phyloP scores from a whole-genome alignment of 53 echinoderm and acorn worm genomes.

The Echinometra lucunter region DNA sequence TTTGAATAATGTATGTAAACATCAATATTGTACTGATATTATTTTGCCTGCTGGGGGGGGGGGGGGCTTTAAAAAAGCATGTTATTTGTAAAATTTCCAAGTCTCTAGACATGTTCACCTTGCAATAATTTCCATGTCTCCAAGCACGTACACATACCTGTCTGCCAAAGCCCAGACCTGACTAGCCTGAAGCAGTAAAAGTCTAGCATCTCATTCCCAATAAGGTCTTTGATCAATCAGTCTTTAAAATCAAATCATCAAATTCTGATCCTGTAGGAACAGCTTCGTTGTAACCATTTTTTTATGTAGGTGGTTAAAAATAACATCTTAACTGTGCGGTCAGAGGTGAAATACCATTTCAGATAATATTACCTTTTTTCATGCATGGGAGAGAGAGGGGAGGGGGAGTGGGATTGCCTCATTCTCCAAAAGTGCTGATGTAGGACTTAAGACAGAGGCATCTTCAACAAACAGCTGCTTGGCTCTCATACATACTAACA shows the following conservation, averaged over 20 bases:
- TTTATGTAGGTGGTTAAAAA: background rate
- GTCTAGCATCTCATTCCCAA: background rate
- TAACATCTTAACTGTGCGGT: background rate
- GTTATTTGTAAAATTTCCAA: too few relatives aligned
- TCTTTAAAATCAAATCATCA: background rate
- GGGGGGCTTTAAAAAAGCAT: background rate
- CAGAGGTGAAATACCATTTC: background rate
- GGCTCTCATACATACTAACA: background rate
- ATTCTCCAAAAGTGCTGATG: conserved; percentile 34
- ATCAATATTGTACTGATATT: too few relatives aligned
- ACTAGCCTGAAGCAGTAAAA: background rate
- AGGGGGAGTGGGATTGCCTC: background rate
- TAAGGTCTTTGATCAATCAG: background rate
- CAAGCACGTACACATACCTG: background rate
- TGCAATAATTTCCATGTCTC: background rate
- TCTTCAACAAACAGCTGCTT: background rate
- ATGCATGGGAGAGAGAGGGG: background rate
- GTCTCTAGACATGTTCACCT: background rate
- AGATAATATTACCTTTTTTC: background rate
- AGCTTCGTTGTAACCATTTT: background rate
- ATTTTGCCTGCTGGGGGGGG: background rate
- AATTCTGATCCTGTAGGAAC: background rate
- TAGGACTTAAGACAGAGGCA: background rate
- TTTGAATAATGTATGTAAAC: background rate
- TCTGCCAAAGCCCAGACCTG: background rate